Evolutionary conservation across 2,113 vertebrate genomes (phyloP).

Genomic region (Hippolais icterina): DNA sequence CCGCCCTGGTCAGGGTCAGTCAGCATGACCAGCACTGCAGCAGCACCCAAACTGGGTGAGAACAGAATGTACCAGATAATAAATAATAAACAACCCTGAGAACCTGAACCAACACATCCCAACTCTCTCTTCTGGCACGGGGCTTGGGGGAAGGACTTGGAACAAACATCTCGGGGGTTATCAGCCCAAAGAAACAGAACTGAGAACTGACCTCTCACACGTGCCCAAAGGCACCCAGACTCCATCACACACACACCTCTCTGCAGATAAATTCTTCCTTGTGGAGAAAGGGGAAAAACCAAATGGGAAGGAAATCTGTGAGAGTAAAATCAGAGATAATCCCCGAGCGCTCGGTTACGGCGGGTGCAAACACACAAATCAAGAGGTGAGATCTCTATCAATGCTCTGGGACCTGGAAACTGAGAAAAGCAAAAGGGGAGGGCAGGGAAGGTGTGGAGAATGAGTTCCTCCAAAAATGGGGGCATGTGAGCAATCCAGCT

Average conservation of each 20-base stretch:
- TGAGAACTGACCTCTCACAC: not conserved
- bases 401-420: not conserved
- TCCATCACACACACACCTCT: not conserved
- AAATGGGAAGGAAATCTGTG: not conserved
- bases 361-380: not conserved
- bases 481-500: too few relatives aligned
- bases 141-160: too few relatives aligned
- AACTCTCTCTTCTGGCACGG: too few relatives aligned
- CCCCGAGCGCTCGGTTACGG: not conserved
- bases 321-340: not conserved
- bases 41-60: too few relatives aligned
- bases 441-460: not conserved
- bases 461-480: too few relatives aligned
- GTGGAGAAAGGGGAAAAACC: not conserved
- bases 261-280: rapidly evolving
- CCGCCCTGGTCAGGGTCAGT: too few relatives aligned
- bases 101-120: too few relatives aligned
- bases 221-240: not conserved
- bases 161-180: too few relatives aligned
- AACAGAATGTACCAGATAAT: too few relatives aligned
- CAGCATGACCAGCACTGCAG: too few relatives aligned
- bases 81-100: too few relatives aligned
- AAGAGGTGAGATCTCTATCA: not conserved
- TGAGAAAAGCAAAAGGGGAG: not conserved
- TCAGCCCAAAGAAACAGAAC: too few relatives aligned